These are phyloP conservation scores for Urosaurus nigricauda DNA, from an alignment of 2,797 vertebrate species.

Conservation along the genomic window DNA sequence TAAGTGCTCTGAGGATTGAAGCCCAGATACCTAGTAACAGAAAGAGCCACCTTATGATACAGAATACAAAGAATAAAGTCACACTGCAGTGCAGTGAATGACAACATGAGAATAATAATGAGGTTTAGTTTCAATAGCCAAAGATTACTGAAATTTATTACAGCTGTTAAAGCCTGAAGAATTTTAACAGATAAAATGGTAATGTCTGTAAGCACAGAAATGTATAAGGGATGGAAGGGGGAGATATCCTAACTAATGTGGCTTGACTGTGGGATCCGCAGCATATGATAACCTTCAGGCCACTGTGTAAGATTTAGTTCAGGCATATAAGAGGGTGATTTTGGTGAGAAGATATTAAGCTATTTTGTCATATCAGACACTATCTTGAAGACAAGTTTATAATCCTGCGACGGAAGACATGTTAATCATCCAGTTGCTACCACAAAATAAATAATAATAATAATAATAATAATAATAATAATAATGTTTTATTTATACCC, in stretches of 20 bases:
- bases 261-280: background rate
- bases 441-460: slow-evolving; percentile 2
- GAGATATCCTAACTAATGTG: background rate
- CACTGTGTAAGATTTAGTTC: background rate
- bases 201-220: slow-evolving; percentile 8
- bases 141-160: slow-evolving; percentile 15
- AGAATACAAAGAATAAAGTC: slow-evolving; percentile 1
- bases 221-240: background rate
- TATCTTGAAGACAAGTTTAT: slow-evolving; percentile 17
- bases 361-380: slow-evolving; percentile 20
- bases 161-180: slow-evolving; percentile 4
- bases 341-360: slow-evolving; percentile 21
- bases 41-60: background rate
- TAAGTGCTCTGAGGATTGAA: background rate
- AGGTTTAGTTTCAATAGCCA: background rate
- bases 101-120: slow-evolving; percentile 15
- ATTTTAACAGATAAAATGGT: slow-evolving; percentile 5
- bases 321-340: slow-evolving; percentile 1
- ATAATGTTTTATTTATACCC: no score
- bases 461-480: no score
- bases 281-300: slow-evolving; percentile 15
- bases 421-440: background rate
- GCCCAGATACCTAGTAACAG: background rate
- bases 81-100: slow-evolving; percentile 7
- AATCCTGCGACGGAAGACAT: background rate